Evolutionary conservation across 2,797 vertebrate species (phyloP).

Genomic region (Coilia nasus): DNA sequence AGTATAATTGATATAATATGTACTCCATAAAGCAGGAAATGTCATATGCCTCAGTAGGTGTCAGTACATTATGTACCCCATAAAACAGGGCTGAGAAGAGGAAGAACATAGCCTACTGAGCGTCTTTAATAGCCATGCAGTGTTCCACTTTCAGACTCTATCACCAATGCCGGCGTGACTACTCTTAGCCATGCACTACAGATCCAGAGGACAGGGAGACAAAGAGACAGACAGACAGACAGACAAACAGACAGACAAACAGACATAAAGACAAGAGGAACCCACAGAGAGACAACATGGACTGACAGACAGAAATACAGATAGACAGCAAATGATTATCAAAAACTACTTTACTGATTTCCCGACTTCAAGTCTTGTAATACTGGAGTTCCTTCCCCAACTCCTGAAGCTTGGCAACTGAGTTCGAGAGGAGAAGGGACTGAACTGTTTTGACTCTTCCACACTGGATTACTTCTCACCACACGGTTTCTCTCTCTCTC

Average conservation of each 20-base stretch:
- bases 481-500: background rate
- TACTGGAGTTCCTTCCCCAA: background rate
- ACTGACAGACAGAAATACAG: background rate
- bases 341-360: too few relatives aligned
- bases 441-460: background rate
- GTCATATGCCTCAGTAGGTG: too few relatives aligned
- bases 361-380: background rate
- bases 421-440: background rate
- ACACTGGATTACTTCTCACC: background rate
- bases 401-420: background rate
- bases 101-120: background rate
- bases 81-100: background rate
- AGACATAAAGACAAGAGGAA: too few relatives aligned
- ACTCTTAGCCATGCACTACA: background rate
- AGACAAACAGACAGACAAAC: background rate
- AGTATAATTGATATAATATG: background rate
- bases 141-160: background rate
- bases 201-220: background rate
- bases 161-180: background rate
- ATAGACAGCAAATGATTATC: background rate
- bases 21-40: background rate
- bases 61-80: background rate
- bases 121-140: background rate
- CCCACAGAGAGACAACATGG: too few relatives aligned
- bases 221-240: background rate